phyloP scores from a whole-genome alignment of 2,797 vertebrate species.

The Propithecus deckenii region DNA sequence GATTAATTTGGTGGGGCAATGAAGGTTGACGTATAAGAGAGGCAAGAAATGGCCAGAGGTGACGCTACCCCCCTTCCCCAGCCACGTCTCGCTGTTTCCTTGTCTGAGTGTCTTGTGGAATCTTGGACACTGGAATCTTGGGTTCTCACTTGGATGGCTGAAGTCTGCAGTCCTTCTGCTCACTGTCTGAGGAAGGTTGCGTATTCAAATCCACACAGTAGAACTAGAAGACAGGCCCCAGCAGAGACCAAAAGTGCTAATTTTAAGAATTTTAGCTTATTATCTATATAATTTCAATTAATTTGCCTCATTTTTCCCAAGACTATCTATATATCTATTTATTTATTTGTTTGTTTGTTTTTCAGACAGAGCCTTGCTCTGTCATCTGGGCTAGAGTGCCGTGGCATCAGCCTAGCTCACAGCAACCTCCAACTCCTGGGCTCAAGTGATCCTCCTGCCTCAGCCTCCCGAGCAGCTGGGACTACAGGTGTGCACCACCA shows the following conservation, averaged over 20 bases:
- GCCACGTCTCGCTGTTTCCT: fast-evolving
- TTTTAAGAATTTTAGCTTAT: neutral
- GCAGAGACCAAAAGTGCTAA: neutral
- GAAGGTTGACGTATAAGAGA: neutral
- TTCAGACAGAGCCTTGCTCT: too few relatives aligned
- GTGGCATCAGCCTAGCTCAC: too few relatives aligned
- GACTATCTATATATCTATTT: too few relatives aligned
- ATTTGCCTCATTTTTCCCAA: neutral
- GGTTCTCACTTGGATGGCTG: neutral
- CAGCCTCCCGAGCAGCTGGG: too few relatives aligned
- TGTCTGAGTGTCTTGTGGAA: neutral
- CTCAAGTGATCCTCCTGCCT: too few relatives aligned
- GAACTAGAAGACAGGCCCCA: neutral
- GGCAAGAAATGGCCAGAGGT: neutral
- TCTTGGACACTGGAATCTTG: neutral
- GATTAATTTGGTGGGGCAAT: neutral
- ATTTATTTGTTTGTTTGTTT: too few relatives aligned
- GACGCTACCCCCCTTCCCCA: neutral
- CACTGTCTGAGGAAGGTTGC: neutral
- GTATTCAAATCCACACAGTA: neutral
- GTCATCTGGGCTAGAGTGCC: too few relatives aligned
- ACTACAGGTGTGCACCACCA: too few relatives aligned
- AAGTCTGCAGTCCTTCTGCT: neutral
- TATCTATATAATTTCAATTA: neutral
- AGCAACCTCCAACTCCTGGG: too few relatives aligned